Percentiles rank a stretch among this genome's conserved stretches.
These are phyloP conservation scores for Hippocampus comes DNA, from an alignment of 2,113 vertebrate species.

Conservation along the genomic window DNA sequence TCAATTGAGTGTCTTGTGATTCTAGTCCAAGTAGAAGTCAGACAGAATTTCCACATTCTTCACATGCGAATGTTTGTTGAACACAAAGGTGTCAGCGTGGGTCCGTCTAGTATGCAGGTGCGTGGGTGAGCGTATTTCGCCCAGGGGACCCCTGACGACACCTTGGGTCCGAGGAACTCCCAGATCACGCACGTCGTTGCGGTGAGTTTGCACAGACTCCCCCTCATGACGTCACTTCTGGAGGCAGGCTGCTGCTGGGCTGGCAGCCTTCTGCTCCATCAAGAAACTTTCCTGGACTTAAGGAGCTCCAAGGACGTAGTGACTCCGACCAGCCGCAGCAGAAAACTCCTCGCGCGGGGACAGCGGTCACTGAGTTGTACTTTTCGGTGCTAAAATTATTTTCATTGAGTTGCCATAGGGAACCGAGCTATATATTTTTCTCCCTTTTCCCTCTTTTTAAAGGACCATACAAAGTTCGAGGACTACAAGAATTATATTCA, in stretches of 20 bases:
- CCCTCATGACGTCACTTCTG: conserved; percentile 84
- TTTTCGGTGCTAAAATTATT: background rate
- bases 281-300: conserved; percentile 75
- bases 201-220: conserved; percentile 17
- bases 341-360: background rate
- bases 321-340: background rate
- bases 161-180: conserved; percentile 29
- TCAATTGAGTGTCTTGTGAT: background rate
- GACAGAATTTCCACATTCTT: conserved; percentile 1
- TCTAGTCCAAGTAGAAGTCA: conserved; percentile 8
- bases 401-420: background rate
- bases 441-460: background rate
- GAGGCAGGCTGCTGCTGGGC: conserved; percentile 76
- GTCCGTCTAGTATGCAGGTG: conserved; percentile 2
- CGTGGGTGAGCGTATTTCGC: conserved; percentile 20
- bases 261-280: conserved; percentile 58
- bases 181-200: conserved; percentile 13
- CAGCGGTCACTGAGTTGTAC: background rate
- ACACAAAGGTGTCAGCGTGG: background rate
- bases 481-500: background rate
- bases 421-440: background rate
- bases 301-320: conserved; percentile 42
- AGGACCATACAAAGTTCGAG: background rate
- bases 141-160: conserved; percentile 21
- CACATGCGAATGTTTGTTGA: conserved; percentile 4